A percentile compares a stretch with the other conserved stretches of the same genome.
phyloP scores from a whole-genome alignment of 2,888 invertebrate genomes.

The Leptinotarsa tumamoca region DNA sequence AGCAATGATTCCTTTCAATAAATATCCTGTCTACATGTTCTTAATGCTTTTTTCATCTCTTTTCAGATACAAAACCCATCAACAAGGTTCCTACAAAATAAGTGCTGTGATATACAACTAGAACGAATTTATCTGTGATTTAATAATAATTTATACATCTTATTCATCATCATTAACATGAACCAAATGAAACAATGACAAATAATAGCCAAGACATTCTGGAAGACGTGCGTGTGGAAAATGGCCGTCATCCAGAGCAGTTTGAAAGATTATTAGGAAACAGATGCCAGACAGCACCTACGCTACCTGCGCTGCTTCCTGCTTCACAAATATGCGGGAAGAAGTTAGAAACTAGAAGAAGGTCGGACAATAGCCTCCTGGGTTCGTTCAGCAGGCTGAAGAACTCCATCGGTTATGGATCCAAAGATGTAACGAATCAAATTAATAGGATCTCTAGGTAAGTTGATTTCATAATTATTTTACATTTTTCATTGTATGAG shows the following conservation, averaged over 20 bases:
- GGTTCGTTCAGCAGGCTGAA: constrained; percentile 71
- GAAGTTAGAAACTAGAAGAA: constrained; percentile 50
- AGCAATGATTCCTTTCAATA: neutral
- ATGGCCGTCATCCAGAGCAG: constrained; percentile 41
- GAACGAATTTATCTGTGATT: constrained; percentile 48
- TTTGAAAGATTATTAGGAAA: constrained; percentile 50
- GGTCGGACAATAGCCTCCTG: constrained; percentile 67
- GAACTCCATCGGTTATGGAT: constrained; percentile 67
- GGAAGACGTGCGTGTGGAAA: constrained; percentile 52
- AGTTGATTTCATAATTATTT: constrained; percentile 20
- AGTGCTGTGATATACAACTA: constrained; percentile 50
- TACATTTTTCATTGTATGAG: neutral
- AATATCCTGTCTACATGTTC: neutral
- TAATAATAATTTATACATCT: constrained; percentile 37
- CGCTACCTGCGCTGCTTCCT: constrained; percentile 49
- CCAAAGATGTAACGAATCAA: constrained; percentile 54
- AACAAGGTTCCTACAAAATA: constrained; percentile 40
- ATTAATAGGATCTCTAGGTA: constrained; percentile 56
- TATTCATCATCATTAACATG: constrained; percentile 40
- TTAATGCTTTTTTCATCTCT: constrained; percentile 22
- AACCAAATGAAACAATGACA: constrained; percentile 48
- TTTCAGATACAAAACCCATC: constrained; percentile 48
- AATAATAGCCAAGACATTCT: constrained; percentile 54
- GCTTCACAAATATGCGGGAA: constrained; percentile 49
- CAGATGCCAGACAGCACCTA: constrained; percentile 52